Percentiles rank a stretch among this genome's conserved stretches.
Conservation (phyloP, 2,888 invertebrate species). For the Hetaerina titia region DNA sequence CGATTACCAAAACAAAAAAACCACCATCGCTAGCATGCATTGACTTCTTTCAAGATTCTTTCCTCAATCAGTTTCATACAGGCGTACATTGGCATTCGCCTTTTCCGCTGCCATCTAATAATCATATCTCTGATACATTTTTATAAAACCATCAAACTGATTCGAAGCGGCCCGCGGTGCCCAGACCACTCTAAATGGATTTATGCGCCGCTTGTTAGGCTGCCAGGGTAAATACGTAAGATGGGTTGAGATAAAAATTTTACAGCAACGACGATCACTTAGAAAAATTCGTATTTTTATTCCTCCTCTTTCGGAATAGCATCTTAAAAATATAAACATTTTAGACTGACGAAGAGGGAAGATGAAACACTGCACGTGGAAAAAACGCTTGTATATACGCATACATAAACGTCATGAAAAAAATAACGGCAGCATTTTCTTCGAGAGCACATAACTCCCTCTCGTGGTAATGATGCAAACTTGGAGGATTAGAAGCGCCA, state of each 20-base stretch:
- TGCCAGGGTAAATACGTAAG: not conserved
- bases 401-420: not conserved
- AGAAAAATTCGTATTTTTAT: not conserved
- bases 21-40: no score
- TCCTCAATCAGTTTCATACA: not conserved
- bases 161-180: not conserved
- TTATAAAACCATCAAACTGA: not conserved
- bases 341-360: no score
- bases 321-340: not conserved
- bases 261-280: not conserved
- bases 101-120: not conserved
- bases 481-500: constrained; percentile 45
- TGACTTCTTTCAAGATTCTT: no score
- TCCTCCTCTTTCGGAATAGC: not conserved
- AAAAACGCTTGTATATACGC: constrained; percentile 7
- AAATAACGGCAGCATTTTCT: not conserved
- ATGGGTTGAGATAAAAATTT: not conserved
- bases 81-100: not conserved
- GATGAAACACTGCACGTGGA: not conserved
- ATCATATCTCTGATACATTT: not conserved
- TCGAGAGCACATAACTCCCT: not conserved
- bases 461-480: constrained; percentile 52
- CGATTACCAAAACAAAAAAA: no score
- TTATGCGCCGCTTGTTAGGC: not conserved
- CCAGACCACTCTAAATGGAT: not conserved